Percentiles rank a stretch among this genome's conserved stretches.
phyloP scores from a whole-genome alignment of 2,797 vertebrate genomes.

The Halcyon leucocephala region DNA sequence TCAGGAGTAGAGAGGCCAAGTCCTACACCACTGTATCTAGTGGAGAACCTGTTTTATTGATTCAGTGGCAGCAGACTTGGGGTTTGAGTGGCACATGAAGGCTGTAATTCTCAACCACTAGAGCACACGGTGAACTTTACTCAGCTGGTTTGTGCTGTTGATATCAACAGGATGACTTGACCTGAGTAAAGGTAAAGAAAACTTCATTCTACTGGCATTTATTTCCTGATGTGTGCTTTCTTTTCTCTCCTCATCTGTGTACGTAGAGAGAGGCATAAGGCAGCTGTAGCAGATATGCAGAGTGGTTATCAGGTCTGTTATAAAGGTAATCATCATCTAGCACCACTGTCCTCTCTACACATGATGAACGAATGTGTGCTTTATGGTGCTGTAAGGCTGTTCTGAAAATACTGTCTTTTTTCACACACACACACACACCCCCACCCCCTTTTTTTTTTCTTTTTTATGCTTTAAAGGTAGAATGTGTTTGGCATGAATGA shows the following conservation, averaged over 20 bases:
- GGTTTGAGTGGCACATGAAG: conserved; percentile 35
- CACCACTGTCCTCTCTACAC: background rate
- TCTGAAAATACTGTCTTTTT: background rate
- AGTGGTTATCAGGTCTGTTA: background rate
- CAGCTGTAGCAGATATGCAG: background rate
- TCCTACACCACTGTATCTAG: conserved; percentile 5
- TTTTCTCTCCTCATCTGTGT: background rate
- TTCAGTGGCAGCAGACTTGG: conserved; percentile 13
- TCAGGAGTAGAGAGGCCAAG: background rate
- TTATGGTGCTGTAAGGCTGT: background rate
- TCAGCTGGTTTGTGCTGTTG: conserved; percentile 22
- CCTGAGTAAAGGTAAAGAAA: conserved; percentile 3
- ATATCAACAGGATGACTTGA: conserved; percentile 1
- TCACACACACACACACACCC: too few relatives aligned
- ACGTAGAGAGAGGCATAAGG: background rate
- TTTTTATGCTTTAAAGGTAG: background rate
- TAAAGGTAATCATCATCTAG: background rate
- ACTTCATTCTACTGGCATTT: background rate
- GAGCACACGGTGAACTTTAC: conserved; percentile 22
- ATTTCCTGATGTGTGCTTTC: background rate
- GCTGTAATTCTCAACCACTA: background rate
- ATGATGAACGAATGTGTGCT: background rate
- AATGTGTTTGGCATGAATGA: background rate
- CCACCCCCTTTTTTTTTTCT: background rate
- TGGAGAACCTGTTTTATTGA: conserved; percentile 43